Evolutionary conservation across 2,888 invertebrate species (phyloP), one percentile per base, ranked within the genome.

Genomic region (Acleris literana): DNA sequence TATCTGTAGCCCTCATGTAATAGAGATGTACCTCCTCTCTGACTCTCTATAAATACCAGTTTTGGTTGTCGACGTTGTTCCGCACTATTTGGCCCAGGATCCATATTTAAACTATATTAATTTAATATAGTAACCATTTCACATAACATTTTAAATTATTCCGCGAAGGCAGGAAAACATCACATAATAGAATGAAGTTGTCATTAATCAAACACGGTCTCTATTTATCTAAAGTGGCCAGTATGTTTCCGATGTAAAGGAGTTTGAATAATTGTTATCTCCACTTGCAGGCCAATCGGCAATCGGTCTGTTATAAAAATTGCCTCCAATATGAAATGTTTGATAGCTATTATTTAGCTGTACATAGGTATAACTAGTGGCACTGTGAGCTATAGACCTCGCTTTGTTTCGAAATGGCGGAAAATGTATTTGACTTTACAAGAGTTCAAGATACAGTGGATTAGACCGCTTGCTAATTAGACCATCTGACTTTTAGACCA

Each of bases 221-320:
- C 49, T 49, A 49, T 49, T n/a, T 49, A 49, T 49, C 49, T 49
- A 49, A 49, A 49, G 49, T 49, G 18, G 49, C 49, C 49, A 11
- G 49, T 49, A 49, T 49, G 49, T 49, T 49, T 49, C 17, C 49
- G 49, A 49, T 3, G 49, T 49, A 49, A 49, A 49, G 49, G 18
- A 49, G 49, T 49, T 49, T 49, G 49, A 49, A 49, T 49, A 49
- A 49, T 49, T 49, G 49, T 54, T 39, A 9, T 39, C 39, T 39
- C 39, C 53, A 53, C 53, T 53, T 53, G 17, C 53, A 49, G 18
- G 39, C 39, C 39, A 3, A 39, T 56, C 70, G 49, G 49, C 49
- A 49, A 49, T 49, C 20, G 49, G 49, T 49, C 49, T 18, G 49
- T 49, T 6, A 11, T 39, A 39, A 39, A 39, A n/a, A n/a, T n/a